A percentile compares a stretch with the other conserved stretches of the same genome.
phyloP scores from a whole-genome alignment of 1,140 invertebrate genomes.

The Euura lappo region DNA sequence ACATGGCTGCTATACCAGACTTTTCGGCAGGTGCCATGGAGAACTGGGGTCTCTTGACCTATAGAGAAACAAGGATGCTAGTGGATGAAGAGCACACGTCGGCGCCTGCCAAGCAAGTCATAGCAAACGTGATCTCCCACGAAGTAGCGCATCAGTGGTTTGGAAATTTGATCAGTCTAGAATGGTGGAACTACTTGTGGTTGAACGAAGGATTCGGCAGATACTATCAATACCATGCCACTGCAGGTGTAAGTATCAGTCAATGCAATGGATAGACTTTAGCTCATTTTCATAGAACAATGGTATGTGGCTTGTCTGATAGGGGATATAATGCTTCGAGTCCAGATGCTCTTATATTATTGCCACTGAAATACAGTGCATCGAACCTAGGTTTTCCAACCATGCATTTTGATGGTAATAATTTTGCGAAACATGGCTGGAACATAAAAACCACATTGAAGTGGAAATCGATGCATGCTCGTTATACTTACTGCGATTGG shows the following conservation, averaged over 20 bases:
- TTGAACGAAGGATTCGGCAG: constrained; percentile 75
- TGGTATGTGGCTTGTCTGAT: too few species aligned
- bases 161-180: constrained; percentile 69
- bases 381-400: too few species aligned
- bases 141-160: constrained; percentile 77
- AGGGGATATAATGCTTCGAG: too few species aligned
- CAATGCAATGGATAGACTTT: too few species aligned
- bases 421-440: too few species aligned
- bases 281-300: too few species aligned
- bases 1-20: constrained; percentile 78
- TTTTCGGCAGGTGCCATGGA: constrained; percentile 78
- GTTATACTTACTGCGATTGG: too few species aligned
- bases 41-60: constrained; percentile 67
- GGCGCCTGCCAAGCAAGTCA: constrained; percentile 51
- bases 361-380: too few species aligned
- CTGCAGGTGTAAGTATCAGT: constrained; percentile 46
- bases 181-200: constrained; percentile 75
- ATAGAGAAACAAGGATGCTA: constrained; percentile 68
- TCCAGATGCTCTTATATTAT: too few species aligned
- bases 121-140: constrained; percentile 68
- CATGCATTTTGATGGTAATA: too few species aligned
- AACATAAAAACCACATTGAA: too few species aligned
- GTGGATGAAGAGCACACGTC: constrained; percentile 64
- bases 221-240: constrained; percentile 57
- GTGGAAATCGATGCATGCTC: background rate